Evolutionary conservation across 2,113 vertebrate genomes (phyloP), one percentile per base, ranked within the genome.

Genomic region (Formicarius rufipectus): DNA sequence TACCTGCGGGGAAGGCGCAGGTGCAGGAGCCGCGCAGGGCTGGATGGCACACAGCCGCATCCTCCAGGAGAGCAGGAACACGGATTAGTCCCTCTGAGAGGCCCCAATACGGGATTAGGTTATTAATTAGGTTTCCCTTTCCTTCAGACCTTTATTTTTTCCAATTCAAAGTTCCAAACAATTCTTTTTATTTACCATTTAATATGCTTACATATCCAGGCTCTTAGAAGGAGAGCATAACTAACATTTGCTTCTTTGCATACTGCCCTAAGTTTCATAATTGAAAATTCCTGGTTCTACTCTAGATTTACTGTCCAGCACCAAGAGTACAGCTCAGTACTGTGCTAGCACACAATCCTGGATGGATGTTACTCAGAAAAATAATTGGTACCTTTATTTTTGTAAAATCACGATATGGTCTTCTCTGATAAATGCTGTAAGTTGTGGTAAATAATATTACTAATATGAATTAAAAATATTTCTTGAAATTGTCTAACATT

Each of bases 11-110:
- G 56, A n/a, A 20, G 6, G 49, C 23, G 56, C 56, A n/a, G 21
- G 56, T n/a, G 20, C 55, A 6, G 19, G 42, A 17, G 49, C 31
- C 9, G 31, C 7, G 73, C 42, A 13, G 23, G 22, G 2, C 6
- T 6, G 50, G 20, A 45, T 2, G 2, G 1, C 15, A 2, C 0
- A 0, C 6, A 30, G 25, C 56, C 10, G 52, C 5, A 0, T 1
- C 8, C 23, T 13, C 64, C 20, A 1, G 55, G 24, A 49, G 1
- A 14, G 39, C 25, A 1, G 22, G 18, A n/a, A 7, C 63, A 15
- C 35, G 68, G 45, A 3, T 19, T 19, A 7, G 3, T 27, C 30
- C 30, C 28, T 25, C 5, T 14, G 20, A 40, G n/a, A 10, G 12
- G 37, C n/a, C 27, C n/a, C 35, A 30, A 24, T 22, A 9, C 8